Evolutionary conservation across 2,113 vertebrate species (phyloP), one percentile per base, ranked within the genome.

Genomic region (Poeciliopsis retropinna): DNA sequence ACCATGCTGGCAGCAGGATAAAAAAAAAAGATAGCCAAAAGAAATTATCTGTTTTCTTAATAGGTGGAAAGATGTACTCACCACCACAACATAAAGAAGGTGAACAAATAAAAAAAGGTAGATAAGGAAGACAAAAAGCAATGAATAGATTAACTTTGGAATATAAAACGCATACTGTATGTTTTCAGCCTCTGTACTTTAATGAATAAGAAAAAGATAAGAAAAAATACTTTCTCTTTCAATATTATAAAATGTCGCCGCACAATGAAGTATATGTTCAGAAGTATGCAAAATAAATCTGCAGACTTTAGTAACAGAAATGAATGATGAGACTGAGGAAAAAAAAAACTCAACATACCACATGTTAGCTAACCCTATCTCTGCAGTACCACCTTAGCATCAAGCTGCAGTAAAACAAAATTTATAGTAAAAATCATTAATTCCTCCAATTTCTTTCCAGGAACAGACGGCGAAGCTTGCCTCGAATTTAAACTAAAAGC

Each of bases 1-100:
- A 75, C 41, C 41, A 51, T 22, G 28, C 75, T 78, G 74, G 76
- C 78, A 66, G 60, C 68, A 19, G 54, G 73, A 74, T 75, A 70
- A 73, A n/a, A 78, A 44, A 72, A 47, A 39, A 75, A 29, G 15
- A 47, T 44, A 71, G 69, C 51, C 57, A 60, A 27, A 30, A 13
- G 61, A 78, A 81, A 68, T 34, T 61, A 7, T 72, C 15, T 75
- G 27, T 67, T 44, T 67, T 72, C 47, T 72, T 77, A 60, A 57
- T 32, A 27, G 57, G 72, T 72, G 47, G 69, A 76, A 78, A 64
- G 11, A 65, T 54, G 37, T 8, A 28, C n/a, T 17, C 12, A 44
- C n/a, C 14, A 19, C 25, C 28, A 27, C 37, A 67, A 27, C n/a
- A 67, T 29, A 17, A 39, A 64, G 63, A 65, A 67, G 25, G 13